Conservation (phyloP, 2,113 vertebrate species). For the Dendropsophus ebraccatus region DNA sequence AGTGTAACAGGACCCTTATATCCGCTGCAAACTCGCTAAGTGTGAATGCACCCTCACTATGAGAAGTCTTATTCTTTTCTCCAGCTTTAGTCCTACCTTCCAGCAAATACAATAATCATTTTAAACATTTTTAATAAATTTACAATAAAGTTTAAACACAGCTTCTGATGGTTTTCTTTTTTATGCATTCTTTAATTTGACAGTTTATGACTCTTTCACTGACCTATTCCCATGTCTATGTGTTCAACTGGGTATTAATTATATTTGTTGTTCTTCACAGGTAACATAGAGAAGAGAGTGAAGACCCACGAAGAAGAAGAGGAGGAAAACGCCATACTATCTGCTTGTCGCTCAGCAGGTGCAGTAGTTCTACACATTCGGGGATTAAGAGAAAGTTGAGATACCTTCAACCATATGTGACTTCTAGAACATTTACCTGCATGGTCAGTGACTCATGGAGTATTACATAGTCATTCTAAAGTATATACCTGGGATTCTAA, state of each 20-base stretch:
- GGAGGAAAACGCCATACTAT: neutral
- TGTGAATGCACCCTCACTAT: too few species aligned
- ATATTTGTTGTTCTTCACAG: neutral
- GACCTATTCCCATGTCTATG: neutral
- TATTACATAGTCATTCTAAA: too few species aligned
- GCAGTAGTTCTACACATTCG: neutral
- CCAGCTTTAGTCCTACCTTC: neutral
- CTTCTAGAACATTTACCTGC: too few species aligned
- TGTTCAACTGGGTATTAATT: neutral
- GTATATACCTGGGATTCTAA: too few species aligned
- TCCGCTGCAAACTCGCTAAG: too few species aligned
- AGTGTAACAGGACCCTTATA: too few species aligned
- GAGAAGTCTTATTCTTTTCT: too few species aligned
- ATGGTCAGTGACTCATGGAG: too few species aligned
- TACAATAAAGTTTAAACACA: too few species aligned
- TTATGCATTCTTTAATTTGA: neutral
- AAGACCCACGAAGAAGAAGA: neutral
- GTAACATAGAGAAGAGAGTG: neutral
- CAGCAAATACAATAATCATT: neutral
- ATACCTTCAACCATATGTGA: too few species aligned
- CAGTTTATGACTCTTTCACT: neutral
- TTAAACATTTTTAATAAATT: too few species aligned
- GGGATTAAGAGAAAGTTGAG: too few species aligned
- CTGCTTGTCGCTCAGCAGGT: slow-evolving; percentile 2
- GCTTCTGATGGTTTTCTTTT: neutral